Evolutionary conservation across 2,797 vertebrate species (phyloP), one percentile per base, ranked within the genome.

Genomic region (Poecile montanus): DNA sequence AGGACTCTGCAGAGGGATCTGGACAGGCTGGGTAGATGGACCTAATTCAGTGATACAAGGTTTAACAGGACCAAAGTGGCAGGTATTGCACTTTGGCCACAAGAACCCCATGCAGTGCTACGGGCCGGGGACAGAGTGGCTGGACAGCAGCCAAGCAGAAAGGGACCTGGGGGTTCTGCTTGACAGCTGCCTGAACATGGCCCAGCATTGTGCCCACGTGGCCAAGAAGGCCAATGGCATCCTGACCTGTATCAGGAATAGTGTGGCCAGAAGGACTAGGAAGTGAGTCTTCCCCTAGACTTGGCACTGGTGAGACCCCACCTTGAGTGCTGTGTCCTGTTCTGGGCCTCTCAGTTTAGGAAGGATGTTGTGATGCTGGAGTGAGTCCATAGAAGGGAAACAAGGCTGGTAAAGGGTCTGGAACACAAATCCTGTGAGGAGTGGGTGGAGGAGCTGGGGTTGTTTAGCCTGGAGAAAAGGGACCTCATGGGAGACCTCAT

Each of bases 61-160:
- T 67, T 75, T 58, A 44, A 66, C 36, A 51, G 27, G 44, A 36
- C 21, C 26, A 26, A 40, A 26, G 44, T 51, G 17, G 32, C 4
- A 11, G 21, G 26, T 66, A 21, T 30, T 36, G 15, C 36, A 2
- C 32, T 58, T 75, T 22, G 36, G 32, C 38, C 53, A 44, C 32
- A 44, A 7, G 22, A 62, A 12, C 5, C 21, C 36, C 14, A 9
- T 50, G 36, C 81, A 32, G 36, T 0, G 0, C 22, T 66, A 13
- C 27, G 27, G 53, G 27, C 81, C 50, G 36, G 51, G 21, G 16
- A 21, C 56, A 51, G 34, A 40, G 16, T 61, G 54, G 16, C 45
- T 60, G 56, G 38, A 51, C 36, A 30, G 26, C 2, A 10, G 17
- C 21, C 32, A 18, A 13, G 70, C 30, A 50, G 30, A 34, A 65